Conservation (phyloP, 2,888 invertebrate species). For the Aphodius granarius region DNA sequence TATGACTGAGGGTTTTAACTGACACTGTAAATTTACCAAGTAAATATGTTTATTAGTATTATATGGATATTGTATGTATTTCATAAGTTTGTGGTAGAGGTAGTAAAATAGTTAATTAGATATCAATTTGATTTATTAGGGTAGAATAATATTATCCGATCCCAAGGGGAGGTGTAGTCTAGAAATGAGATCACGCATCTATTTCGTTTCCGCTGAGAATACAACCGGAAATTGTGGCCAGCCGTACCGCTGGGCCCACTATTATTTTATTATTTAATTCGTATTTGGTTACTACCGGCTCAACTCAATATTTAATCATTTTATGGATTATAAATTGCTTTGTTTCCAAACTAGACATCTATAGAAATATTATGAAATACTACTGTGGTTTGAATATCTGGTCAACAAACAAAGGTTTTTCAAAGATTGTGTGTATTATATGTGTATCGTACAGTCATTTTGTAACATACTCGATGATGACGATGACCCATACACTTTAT, state of each 20-base stretch:
- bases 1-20: no score
- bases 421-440: no score
- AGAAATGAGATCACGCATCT: conserved; percentile 25
- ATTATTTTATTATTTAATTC: not conserved
- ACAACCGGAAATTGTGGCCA: conserved; percentile 24
- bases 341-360: no score
- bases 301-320: not conserved
- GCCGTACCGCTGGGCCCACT: not conserved
- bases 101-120: not conserved
- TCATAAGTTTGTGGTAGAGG: not conserved
- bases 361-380: no score
- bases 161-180: conserved; percentile 13
- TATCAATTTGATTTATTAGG: conserved; percentile 17
- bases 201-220: conserved; percentile 28
- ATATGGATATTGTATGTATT: not conserved
- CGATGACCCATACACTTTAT: no score
- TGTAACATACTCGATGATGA: no score
- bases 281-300: not conserved
- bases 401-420: no score
- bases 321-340: not conserved
- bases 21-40: no score
- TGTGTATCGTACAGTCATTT: no score
- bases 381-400: no score
- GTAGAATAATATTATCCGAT: conserved; percentile 2
- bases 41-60: no score